Base-by-base conservation (phyloP, 2,888 invertebrate genomes). In the Eretmocerus hayati region DNA sequence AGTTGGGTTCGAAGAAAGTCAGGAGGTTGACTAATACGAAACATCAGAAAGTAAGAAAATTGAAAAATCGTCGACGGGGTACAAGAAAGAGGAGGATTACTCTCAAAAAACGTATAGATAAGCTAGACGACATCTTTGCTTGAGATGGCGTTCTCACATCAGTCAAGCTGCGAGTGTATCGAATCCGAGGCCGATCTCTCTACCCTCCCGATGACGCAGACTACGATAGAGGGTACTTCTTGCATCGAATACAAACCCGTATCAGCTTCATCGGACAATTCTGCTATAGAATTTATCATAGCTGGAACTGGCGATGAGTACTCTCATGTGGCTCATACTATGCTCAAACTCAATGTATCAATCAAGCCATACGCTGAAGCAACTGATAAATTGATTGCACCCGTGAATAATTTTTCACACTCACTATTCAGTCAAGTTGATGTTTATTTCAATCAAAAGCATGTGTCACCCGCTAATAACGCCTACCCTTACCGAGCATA, bases 401-500 rank as follows among this genome's bases (percentile, higher is more conserved):
- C 15, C 9, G 30, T 23, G 6, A 37, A 26, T 23, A 23, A 30
- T 38, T 22, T 43, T 33, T 8, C 40, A n/a, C 42, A 47, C 20
- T 42, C n/a, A 3, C 11, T 48, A 1, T 48, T 48, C 6, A 48
- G 38, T 21, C 42, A 42, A 15, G 42, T 20, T 9, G 16, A 52
- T 44, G 19, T 48, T 18, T 43, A 35, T 43, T 15, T 49, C 59
- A 11, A 61, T 61, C 43, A 57, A 59, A 43, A 60, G 60, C 54
- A 38, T 58, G 51, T 62, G 6, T 59, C 58, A 0, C 53, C 59
- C 1, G 44, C 56, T 16, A 59, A 56, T 33, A 58, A 58, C 38
- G 55, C 56, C 11, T 62, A 59, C 20, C 46, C 58, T 0, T 62
- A 61, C 48, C 33, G 61, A 11, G 53, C 59, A 0, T 61, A 60